Evolutionary conservation across 1,140 invertebrate genomes (phyloP).

Genomic region (Caenorhabditis tropicalis): DNA sequence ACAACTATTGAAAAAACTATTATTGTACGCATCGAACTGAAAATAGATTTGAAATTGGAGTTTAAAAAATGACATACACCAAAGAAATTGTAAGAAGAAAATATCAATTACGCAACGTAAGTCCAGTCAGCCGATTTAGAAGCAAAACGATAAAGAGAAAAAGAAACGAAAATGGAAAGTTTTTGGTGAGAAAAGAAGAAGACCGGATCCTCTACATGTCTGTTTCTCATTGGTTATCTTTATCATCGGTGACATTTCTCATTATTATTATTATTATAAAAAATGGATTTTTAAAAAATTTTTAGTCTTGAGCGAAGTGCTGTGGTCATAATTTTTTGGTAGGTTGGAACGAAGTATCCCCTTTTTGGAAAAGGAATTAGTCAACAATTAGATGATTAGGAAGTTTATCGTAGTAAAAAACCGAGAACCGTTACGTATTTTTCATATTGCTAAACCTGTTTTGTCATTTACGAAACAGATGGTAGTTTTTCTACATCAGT

Average conservation of each 20-base stretch:
- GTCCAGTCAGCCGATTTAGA: background rate
- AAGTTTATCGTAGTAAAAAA: too few relatives aligned
- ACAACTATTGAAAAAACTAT: background rate
- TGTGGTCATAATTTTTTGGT: too few relatives aligned
- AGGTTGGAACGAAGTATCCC: too few relatives aligned
- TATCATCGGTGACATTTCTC: background rate
- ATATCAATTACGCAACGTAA: constrained; percentile 28
- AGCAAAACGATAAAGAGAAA: background rate
- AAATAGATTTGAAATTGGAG: background rate
- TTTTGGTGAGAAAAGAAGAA: constrained; percentile 10
- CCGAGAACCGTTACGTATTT: too few relatives aligned
- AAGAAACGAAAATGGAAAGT: constrained; percentile 7
- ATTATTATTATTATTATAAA: background rate
- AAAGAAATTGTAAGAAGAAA: background rate
- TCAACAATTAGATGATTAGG: too few relatives aligned
- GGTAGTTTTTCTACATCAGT: too few relatives aligned
- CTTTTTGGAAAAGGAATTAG: too few relatives aligned
- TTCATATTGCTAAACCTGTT: too few relatives aligned
- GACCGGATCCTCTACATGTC: constrained; percentile 9
- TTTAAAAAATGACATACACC: background rate
- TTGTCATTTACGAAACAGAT: too few relatives aligned
- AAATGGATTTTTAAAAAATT: background rate
- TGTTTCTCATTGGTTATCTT: background rate
- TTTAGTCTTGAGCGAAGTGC: too few relatives aligned
- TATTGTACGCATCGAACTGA: background rate